These are phyloP conservation scores for Oophaga pumilio DNA, from an alignment of 2,113 vertebrate genomes.

Conservation along the genomic window DNA sequence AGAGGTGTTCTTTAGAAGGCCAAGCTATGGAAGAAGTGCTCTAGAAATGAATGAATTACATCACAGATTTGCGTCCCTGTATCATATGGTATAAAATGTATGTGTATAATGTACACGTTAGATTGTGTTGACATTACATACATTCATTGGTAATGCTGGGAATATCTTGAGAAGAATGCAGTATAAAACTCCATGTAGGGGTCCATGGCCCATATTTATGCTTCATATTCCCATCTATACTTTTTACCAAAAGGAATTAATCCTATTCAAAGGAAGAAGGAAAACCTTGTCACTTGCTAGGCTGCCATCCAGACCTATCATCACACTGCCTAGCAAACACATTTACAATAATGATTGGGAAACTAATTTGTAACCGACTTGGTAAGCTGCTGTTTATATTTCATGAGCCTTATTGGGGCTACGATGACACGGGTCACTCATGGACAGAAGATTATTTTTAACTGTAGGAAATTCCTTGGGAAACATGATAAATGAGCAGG, in stretches of 20 bases:
- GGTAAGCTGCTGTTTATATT: not conserved
- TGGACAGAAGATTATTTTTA: not conserved
- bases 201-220: not conserved
- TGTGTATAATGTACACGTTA: not conserved
- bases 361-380: not conserved
- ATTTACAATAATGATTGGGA: not conserved
- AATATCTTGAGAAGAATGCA: too few species aligned
- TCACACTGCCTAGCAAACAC: not conserved
- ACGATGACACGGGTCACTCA: not conserved
- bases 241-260: not conserved
- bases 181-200: not conserved
- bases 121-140: too few species aligned
- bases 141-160: too few species aligned
- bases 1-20: too few species aligned
- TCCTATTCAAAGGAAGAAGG: not conserved
- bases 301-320: not conserved
- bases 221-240: not conserved
- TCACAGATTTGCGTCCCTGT: not conserved
- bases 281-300: not conserved
- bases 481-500: slow-evolving; percentile 37
- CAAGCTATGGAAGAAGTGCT: too few species aligned
- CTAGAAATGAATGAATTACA: too few species aligned
- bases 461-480: not conserved
- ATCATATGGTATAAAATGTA: not conserved
- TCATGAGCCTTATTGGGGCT: not conserved